Base-by-base conservation (phyloP, 2,113 vertebrate species). In the Eurypyga helias region DNA sequence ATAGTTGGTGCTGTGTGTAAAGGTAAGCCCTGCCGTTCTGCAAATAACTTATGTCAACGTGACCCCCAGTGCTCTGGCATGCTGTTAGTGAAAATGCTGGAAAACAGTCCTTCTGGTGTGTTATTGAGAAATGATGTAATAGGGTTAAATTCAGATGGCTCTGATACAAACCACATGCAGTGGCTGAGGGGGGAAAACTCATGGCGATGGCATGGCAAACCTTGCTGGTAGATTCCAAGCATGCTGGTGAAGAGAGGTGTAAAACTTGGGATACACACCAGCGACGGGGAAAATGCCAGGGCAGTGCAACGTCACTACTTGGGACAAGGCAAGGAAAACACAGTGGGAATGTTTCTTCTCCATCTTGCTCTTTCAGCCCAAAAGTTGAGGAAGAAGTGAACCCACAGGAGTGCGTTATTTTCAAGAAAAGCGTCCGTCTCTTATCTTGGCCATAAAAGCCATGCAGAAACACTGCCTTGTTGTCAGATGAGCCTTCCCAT, bases 261-360 rank as follows among this genome's bases (percentile, higher is more conserved):
- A 29, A 34, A 51, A 57, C 12, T 58, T 57, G 21, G 38, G 28
- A 87, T 61, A 34, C 29, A 36, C 67, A 67, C 13, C 24, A 46
- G 48, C 21, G 58, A 62, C 46, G 60, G 43, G 36, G 34, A 62
- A 66, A 88, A 62, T 57, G 36, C 24, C 28, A 66, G 28, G 28
- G 20, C 12, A 60, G 13, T 46, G 24, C 51, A 38, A 11, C 38
- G 52, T 17, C 1, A 0, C 64, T 49, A n/a, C 20, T 7, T 36
- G 34, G 20, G 15, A 86, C 25, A 66, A 89, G 34, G 34, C 26
- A 77, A 31, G 71, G 16, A 54, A 76, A 92, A 29, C 57, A 26
- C 13, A 23, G 41, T 1, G 33, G 6, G 10, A 17, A 21, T 31
- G 7, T 29, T 73, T 64, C 31, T 13, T 67, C 33, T 89, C 65